phyloP scores from a whole-genome alignment of 2,113 vertebrate species.

The Machaerirhynchus nigripectus region DNA sequence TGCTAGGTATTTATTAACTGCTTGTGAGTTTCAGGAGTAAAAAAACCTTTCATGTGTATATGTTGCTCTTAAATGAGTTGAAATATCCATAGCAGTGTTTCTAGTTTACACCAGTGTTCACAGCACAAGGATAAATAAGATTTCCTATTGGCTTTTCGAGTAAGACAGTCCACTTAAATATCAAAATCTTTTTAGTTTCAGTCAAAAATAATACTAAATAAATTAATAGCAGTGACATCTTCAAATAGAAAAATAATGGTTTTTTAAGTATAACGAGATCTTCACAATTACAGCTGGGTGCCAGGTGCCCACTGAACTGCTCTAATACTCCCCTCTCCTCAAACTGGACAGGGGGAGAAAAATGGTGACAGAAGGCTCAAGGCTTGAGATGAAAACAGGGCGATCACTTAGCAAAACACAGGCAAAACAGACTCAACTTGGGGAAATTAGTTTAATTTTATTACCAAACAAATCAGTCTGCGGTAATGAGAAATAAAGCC shows the following conservation, averaged over 20 bases:
- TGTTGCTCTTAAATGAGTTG: neutral
- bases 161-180: neutral
- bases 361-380: neutral
- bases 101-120: neutral
- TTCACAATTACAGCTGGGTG: neutral
- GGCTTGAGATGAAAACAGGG: neutral
- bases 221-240: neutral
- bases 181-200: neutral
- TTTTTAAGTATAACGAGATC: neutral
- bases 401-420: neutral
- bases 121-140: neutral
- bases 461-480: neutral
- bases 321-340: neutral
- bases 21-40: neutral
- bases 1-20: neutral
- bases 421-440: neutral
- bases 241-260: neutral
- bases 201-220: neutral
- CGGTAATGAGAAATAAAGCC: neutral
- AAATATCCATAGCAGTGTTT: neutral
- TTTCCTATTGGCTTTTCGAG: neutral
- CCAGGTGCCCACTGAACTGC: neutral
- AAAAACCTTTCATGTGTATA: neutral
- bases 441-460: neutral
- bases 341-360: rapidly evolving